These are phyloP conservation scores for Spodoptera picta DNA, from an alignment of 2,888 invertebrate species.

Conservation along the genomic window DNA sequence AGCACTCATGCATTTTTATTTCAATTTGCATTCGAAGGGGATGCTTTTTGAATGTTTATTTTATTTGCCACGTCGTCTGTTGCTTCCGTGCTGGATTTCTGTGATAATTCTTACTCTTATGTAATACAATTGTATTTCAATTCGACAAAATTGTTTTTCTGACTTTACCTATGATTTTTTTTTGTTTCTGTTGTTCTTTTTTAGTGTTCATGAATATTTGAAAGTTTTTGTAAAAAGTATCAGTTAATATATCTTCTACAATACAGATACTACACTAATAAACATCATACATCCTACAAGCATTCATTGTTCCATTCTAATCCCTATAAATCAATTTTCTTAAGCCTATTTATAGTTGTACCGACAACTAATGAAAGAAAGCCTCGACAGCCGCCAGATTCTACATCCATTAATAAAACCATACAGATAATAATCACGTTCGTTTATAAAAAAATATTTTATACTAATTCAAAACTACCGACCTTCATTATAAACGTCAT, in stretches of 20 bases:
- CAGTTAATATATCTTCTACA: not conserved
- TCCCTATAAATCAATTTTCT: conserved; percentile 36
- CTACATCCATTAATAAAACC: conserved; percentile 70
- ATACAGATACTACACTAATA: not conserved
- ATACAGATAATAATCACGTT: conserved; percentile 73
- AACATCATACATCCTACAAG: conserved; percentile 1
- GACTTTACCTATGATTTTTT: not conserved
- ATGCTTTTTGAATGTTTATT: conserved; percentile 59
- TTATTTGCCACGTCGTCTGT: conserved; percentile 49
- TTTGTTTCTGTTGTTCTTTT: not conserved
- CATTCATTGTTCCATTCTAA: conserved; percentile 23
- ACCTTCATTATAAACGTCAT: conserved; percentile 84
- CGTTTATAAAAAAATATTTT: conserved; percentile 71
- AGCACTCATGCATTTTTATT: conserved; percentile 75
- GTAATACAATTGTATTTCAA: conserved; percentile 22
- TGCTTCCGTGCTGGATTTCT: conserved; percentile 30
- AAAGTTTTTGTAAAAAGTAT: not conserved
- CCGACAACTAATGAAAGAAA: conserved; percentile 44
- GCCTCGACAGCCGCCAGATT: conserved; percentile 55
- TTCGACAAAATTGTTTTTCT: not conserved
- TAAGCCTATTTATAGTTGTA: conserved; percentile 35
- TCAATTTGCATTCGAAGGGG: conserved; percentile 70
- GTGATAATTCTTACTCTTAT: not conserved
- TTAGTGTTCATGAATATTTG: not conserved
- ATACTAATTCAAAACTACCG: conserved; percentile 81